Conservation (phyloP, 2,113 vertebrate species). For the Tautogolabrus adspersus region DNA sequence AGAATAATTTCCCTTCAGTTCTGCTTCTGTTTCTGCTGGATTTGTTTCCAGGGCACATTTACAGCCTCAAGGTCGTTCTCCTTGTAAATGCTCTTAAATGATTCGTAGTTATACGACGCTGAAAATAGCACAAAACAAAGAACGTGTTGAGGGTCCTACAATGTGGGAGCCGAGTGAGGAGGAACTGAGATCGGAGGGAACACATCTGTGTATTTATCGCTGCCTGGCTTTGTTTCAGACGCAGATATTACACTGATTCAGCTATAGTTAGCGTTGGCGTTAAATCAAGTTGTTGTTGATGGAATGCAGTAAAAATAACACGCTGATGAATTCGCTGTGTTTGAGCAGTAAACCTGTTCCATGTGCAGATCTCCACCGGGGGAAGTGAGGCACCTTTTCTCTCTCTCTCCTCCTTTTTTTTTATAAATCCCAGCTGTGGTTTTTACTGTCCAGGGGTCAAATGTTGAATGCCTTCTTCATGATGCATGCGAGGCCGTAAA, state of each 20-base stretch:
- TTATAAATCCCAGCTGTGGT: constrained; percentile 82
- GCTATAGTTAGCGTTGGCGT: constrained; percentile 62
- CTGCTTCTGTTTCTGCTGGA: constrained; percentile 9
- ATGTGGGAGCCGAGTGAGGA: constrained; percentile 31
- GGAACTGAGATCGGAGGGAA: constrained; percentile 38
- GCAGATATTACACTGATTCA: constrained; percentile 49
- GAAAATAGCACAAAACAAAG: constrained; percentile 42
- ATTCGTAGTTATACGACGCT: constrained; percentile 13
- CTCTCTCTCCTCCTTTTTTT: constrained; percentile 61
- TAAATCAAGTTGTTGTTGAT: constrained; percentile 66
- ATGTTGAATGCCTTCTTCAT: constrained; percentile 78
- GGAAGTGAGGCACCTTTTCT: constrained; percentile 70
- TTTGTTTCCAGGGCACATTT: no score
- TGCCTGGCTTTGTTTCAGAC: constrained; percentile 38
- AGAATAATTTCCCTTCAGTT: constrained; percentile 19
- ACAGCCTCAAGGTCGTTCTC: constrained; percentile 7
- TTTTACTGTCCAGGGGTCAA: constrained; percentile 73
- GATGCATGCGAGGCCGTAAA: constrained; percentile 73
- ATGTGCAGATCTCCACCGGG: constrained; percentile 66
- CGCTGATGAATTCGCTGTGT: constrained; percentile 62
- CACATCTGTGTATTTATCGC: constrained; percentile 65
- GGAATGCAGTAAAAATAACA: constrained; percentile 66
- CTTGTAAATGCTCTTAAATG: constrained; percentile 12
- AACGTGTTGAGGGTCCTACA: constrained; percentile 29
- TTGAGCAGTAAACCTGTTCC: constrained; percentile 68